These are phyloP conservation scores for Pterocles gutturalis DNA, from an alignment of 2,113 vertebrate species.

Conservation along the genomic window DNA sequence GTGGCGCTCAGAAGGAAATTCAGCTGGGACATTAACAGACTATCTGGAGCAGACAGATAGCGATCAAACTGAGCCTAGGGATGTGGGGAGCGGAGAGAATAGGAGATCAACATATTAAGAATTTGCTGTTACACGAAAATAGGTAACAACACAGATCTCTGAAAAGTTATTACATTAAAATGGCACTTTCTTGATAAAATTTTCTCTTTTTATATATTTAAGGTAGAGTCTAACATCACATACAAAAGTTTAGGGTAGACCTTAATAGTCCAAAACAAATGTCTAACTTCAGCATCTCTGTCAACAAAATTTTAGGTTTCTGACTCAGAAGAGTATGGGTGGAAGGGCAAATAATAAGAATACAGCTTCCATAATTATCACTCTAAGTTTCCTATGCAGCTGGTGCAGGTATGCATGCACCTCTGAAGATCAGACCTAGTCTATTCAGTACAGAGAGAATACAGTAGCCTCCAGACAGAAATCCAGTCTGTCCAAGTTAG, in stretches of 20 bases:
- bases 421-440: not conserved
- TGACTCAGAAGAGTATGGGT: not conserved
- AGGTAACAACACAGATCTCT: not conserved
- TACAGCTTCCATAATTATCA: not conserved
- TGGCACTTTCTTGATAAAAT: not conserved
- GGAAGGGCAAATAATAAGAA: not conserved
- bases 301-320: not conserved
- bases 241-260: not conserved
- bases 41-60: slow-evolving; percentile 93
- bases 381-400: not conserved
- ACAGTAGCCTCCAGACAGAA: not conserved
- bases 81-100: not conserved
- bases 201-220: not conserved
- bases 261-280: not conserved
- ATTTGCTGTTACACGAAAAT: not conserved
- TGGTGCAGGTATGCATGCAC: not conserved
- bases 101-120: not conserved
- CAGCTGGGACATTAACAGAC: slow-evolving; percentile 91
- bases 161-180: not conserved
- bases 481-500: not conserved
- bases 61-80: slow-evolving; percentile 94
- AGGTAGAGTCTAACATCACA: not conserved
- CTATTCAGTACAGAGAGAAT: not conserved
- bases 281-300: not conserved
- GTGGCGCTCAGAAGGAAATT: slow-evolving; percentile 95